Evolutionary conservation across 1,140 invertebrate species (phyloP).

Genomic region (Microplitis demolitor): DNA sequence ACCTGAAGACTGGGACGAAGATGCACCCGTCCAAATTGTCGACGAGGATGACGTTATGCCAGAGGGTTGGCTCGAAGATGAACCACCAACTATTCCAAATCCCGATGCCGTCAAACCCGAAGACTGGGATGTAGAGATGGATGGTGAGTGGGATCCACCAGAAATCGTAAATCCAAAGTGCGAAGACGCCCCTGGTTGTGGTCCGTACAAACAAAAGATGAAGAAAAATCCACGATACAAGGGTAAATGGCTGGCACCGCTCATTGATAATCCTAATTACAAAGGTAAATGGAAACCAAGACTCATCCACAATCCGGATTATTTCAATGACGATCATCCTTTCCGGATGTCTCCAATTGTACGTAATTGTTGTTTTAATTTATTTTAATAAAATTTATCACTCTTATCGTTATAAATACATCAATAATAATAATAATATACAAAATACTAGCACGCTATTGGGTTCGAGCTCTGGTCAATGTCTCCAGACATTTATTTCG

Average conservation of each 20-base stretch:
- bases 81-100: constrained; percentile 87
- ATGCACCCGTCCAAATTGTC: constrained; percentile 86
- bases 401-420: no score
- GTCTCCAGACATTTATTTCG: constrained; percentile 91
- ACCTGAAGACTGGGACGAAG: constrained; percentile 95
- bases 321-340: constrained; percentile 89
- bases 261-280: constrained; percentile 94
- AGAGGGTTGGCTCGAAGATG: constrained; percentile 93
- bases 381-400: constrained; percentile 3
- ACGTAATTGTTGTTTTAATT: constrained; percentile 59
- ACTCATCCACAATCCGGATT: constrained; percentile 88
- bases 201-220: constrained; percentile 83
- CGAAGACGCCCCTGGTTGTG: constrained; percentile 84
- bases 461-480: constrained; percentile 99
- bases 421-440: constrained; percentile 22
- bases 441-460: constrained; percentile 75
- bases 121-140: constrained; percentile 98
- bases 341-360: constrained; percentile 93
- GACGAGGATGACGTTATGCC: constrained; percentile 90
- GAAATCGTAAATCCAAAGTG: constrained; percentile 92
- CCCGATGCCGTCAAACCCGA: constrained; percentile 84
- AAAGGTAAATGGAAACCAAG: constrained; percentile 92
- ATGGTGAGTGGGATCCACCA: constrained; percentile 97
- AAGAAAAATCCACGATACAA: constrained; percentile 92
- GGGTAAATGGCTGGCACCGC: constrained; percentile 88